A percentile compares a stretch with the other conserved stretches of the same genome.
These are phyloP conservation scores for Hydractinia echinata DNA, from an alignment of 30 jellyfish, hydroid and myxozoan species.

Conservation along the genomic window DNA sequence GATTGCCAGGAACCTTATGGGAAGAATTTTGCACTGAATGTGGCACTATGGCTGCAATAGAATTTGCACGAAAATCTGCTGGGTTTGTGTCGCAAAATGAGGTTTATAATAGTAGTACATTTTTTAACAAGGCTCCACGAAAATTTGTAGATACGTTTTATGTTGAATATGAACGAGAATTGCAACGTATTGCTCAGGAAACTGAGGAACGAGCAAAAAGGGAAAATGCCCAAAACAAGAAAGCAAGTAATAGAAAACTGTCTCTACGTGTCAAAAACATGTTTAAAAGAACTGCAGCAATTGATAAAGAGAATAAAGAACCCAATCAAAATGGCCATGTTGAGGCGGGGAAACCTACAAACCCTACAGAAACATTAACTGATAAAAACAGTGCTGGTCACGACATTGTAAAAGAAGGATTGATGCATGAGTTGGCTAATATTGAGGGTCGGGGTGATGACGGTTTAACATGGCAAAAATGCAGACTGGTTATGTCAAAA, in stretches of 20 bases:
- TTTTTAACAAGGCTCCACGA: slow-evolving; percentile 70
- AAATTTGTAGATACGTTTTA: slow-evolving; percentile 63
- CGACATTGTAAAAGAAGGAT: slow-evolving; percentile 76
- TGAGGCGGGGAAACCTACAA: background rate
- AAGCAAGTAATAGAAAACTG: slow-evolving; percentile 42
- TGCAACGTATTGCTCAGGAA: slow-evolving; percentile 61
- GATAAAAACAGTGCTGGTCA: slow-evolving; percentile 83
- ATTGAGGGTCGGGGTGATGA: slow-evolving; percentile 88
- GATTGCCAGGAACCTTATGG: slow-evolving; percentile 51
- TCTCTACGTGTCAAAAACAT: slow-evolving; percentile 71
- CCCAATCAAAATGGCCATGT: background rate
- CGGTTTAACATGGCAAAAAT: slow-evolving; percentile 80
- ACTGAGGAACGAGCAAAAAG: slow-evolving; percentile 35
- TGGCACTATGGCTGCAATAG: slow-evolving; percentile 79
- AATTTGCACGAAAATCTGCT: slow-evolving; percentile 77
- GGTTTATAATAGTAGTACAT: slow-evolving; percentile 47
- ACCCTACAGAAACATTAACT: background rate
- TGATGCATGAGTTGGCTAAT: slow-evolving; percentile 78
- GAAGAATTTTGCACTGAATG: slow-evolving; percentile 85
- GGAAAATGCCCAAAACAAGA: slow-evolving; percentile 19
- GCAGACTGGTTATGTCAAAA: slow-evolving; percentile 68
- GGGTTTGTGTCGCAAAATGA: slow-evolving; percentile 62
- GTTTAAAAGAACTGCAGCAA: slow-evolving; percentile 54
- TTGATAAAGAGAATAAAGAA: slow-evolving; percentile 43
- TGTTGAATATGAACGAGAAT: slow-evolving; percentile 59